These are phyloP conservation scores for Microcebus tavaratra DNA, from an alignment of 2,113 vertebrate species.

Conservation along the genomic window DNA sequence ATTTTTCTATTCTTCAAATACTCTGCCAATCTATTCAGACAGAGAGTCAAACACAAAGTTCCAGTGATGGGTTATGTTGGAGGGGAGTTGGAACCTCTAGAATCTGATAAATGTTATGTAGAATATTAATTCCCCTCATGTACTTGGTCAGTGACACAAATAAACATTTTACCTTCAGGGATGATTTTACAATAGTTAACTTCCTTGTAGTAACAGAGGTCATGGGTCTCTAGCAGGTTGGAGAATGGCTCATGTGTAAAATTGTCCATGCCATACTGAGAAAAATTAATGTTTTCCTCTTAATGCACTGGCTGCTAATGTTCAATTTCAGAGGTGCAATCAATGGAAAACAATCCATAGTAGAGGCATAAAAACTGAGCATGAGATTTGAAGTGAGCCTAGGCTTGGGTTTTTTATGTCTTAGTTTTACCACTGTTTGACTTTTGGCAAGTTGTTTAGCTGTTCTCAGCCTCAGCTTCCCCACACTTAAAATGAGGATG, in stretches of 20 bases:
- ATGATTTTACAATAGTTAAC: background rate
- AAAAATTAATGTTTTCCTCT: background rate
- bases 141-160: background rate
- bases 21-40: background rate
- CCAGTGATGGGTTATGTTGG: background rate
- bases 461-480: background rate
- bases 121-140: background rate
- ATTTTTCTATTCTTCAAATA: background rate
- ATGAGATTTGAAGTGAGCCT: background rate
- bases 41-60: background rate
- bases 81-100: background rate
- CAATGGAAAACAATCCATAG: background rate
- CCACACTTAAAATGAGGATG: background rate
- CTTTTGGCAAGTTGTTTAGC: background rate
- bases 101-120: background rate
- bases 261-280: background rate
- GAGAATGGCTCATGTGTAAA: background rate
- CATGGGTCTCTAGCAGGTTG: background rate
- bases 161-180: constrained; percentile 10
- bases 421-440: background rate
- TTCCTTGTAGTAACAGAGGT: background rate
- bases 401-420: background rate
- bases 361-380: background rate
- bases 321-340: background rate
- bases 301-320: background rate